Evolutionary conservation across 92 coral and sea anemone genomes (phyloP), one percentile per base, ranked within the genome.

Genomic region (Epizoanthus illoricatus): DNA sequence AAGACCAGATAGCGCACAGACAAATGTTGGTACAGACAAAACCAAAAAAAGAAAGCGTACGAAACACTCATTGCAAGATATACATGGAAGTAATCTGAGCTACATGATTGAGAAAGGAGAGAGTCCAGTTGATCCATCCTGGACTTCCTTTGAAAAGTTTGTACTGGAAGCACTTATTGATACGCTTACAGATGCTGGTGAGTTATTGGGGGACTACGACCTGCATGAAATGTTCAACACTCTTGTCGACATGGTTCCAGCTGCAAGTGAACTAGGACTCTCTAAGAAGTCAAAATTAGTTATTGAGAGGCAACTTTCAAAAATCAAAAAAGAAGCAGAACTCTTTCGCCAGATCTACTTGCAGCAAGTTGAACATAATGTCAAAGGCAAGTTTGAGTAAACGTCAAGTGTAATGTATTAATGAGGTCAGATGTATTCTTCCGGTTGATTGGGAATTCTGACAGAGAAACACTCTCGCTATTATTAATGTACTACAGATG

Each of bases 111-210:
- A 59, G 28, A 73, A 73, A 45, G 79, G 61, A 47, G 79, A 45
- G 61, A 45, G 47, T n/a, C 55, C 55, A 73, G 55, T 16, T 7
- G 79, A 73, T 45, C 79, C 79, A 47, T 47, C 57, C 61, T 73
- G 79, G 79, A 73, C 79, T 9, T 47, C 57, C 61, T 73, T 73
- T 73, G 79, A 73, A 49, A 54, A 45, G 28, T 47, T 73, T 59
- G 61, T 73, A 12, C 39, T 73, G 12, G 79, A 73, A 57, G 79
- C 61, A 19, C 57, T 73, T 17, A 59, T 73, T 40, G 79, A 73
- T 33, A 45, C 33, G 21, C 36, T 63, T 7, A 63, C 68, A 63
- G 36, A 63, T 63, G 19, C 20, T 47, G 79, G 57, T 73, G 79
- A 59, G 61, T 23, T 47, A 18, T 36, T 59, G 33, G 61, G 24